Evolutionary conservation across 2,888 invertebrate genomes (phyloP).

Genomic region (Willowsia nigromaculata): DNA sequence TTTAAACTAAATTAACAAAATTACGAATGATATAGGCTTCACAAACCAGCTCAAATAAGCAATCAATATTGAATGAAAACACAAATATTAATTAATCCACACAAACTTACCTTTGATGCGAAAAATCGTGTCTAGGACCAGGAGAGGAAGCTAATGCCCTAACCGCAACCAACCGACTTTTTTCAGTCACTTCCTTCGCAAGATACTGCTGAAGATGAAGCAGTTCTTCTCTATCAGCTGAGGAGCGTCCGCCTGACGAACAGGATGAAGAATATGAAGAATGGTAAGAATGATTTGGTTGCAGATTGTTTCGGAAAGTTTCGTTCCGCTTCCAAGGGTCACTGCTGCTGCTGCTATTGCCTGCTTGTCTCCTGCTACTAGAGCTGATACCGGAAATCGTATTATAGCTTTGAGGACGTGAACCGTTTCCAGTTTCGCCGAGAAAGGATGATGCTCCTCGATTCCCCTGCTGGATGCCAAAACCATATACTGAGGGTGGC

Average conservation of each 20-base stretch:
- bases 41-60: too few relatives aligned
- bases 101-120: slow-evolving; percentile 62
- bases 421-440: neutral
- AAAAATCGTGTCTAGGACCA: slow-evolving; percentile 65
- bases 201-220: slow-evolving; percentile 78
- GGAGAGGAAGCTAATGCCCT: slow-evolving; percentile 75
- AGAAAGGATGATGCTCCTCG: slow-evolving; percentile 7
- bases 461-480: slow-evolving; percentile 51
- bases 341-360: neutral
- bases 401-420: slow-evolving; percentile 47
- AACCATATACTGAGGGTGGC: slow-evolving; percentile 58
- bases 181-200: slow-evolving; percentile 77
- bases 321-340: slow-evolving; percentile 62
- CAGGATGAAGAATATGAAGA: slow-evolving; percentile 75
- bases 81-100: neutral
- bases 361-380: neutral
- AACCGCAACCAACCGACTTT: slow-evolving; percentile 77
- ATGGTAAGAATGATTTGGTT: slow-evolving; percentile 75
- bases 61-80: neutral
- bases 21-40: too few relatives aligned
- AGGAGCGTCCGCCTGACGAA: slow-evolving; percentile 74
- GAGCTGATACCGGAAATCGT: slow-evolving; percentile 15
- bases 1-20: neutral
- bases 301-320: slow-evolving; percentile 47
- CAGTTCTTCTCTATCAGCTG: slow-evolving; percentile 76